Base-by-base conservation (phyloP, 2,888 invertebrate genomes). In the Hermaeophaga mercurialis region DNA sequence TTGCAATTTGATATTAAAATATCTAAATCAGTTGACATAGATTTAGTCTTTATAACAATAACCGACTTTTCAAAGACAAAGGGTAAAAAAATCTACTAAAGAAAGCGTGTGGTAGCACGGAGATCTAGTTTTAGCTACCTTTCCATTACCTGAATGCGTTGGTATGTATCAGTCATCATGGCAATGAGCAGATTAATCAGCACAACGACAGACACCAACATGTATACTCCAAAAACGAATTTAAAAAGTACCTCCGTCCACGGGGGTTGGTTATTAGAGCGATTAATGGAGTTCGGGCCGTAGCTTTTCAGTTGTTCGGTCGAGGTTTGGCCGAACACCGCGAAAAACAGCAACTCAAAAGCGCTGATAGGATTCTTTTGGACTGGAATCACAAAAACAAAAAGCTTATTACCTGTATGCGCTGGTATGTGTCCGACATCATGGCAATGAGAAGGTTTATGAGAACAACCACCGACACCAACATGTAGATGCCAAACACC, bases 131-230 rank as follows among this genome's bases (percentile, higher is more conserved):
- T 52, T 56, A 58, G 57, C 65, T 63, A 66, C 59, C 63, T 65
- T 59, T 26, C 59, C 58, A 80, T 84, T 87, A 90, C 95, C 86
- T 98, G 96, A 77, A 98, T 98, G 77, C 96, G 85, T 80, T 99
- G 98, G 80, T 99, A 99, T 60, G 99, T 99, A 85, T 99, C 98
- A 76, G 97, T 96, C 97, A 99, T 98, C 98, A 99, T 99, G 84
- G 99, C 99, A 85, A 99, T 99, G 78, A 99, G 90, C 68, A 99
- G 87, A 82, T 99, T 99, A 82, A 99, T 98, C 71, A 99, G 87
- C 72, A 99, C 99, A 77, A 99, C 94, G 74, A 99, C 93, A 64
- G 97, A 96, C 73, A 99, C 96, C 88, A 98, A 85, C 94, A 99
- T 93, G 84, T 99, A 99, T 76, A 95, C 89, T 70, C 91, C 92